These are phyloP conservation scores for Cataglyphis cursor DNA, from an alignment of 2,888 invertebrate species.

Conservation along the genomic window DNA sequence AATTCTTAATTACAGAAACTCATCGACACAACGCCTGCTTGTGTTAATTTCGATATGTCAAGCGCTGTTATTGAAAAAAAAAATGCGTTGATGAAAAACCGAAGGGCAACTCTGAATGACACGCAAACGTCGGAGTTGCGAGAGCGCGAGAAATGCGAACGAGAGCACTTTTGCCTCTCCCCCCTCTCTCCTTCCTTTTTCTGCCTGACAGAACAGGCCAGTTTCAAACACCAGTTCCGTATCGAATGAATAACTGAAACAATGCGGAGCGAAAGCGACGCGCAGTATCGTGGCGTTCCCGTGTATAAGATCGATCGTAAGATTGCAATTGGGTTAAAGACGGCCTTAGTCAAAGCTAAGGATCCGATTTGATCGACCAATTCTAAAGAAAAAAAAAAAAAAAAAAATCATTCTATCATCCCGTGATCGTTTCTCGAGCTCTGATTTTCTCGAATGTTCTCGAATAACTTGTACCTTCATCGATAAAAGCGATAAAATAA, in stretches of 20 bases:
- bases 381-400: too few relatives aligned
- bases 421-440: background rate
- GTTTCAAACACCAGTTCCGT: slow-evolving; percentile 20
- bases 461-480: background rate
- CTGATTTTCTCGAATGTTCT: background rate
- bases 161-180: slow-evolving; percentile 29
- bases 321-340: slow-evolving; percentile 51
- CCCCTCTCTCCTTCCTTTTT: background rate
- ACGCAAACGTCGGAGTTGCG: background rate
- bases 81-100: slow-evolving; percentile 25
- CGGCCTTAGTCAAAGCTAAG: slow-evolving; percentile 15
- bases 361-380: background rate
- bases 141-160: slow-evolving; percentile 33
- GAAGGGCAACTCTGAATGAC: background rate
- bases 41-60: slow-evolving; percentile 32
- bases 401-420: background rate
- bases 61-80: slow-evolving; percentile 12
- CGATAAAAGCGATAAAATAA: slow-evolving; percentile 3
- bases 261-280: slow-evolving; percentile 55
- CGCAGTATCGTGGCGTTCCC: slow-evolving; percentile 34
- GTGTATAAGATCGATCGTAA: slow-evolving; percentile 50
- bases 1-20: slow-evolving; percentile 43
- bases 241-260: slow-evolving; percentile 56
- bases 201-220: background rate
- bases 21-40: slow-evolving; percentile 3